Evolutionary conservation across 2,888 invertebrate species (phyloP).

Genomic region (Epirrita christyi): DNA sequence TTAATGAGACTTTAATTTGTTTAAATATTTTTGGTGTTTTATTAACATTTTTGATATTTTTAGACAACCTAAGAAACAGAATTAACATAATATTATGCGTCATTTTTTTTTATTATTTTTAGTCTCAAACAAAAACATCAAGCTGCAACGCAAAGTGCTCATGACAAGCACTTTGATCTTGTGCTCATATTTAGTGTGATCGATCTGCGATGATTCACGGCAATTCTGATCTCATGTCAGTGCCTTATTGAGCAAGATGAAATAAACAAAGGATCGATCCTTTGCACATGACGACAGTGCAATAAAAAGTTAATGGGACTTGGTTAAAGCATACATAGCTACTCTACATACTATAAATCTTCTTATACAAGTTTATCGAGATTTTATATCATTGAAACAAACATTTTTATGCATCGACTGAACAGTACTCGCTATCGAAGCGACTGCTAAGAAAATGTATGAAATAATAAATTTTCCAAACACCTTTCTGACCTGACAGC

Average conservation of each 20-base stretch:
- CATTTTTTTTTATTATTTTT: neutral
- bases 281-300: constrained; percentile 28
- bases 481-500: too few relatives aligned
- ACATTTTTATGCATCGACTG: too few relatives aligned
- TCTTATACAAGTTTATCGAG: neutral
- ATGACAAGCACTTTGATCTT: constrained; percentile 21
- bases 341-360: too few relatives aligned
- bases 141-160: constrained; percentile 5
- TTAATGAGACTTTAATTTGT: too few relatives aligned
- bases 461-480: too few relatives aligned
- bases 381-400: neutral
- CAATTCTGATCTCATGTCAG: constrained; percentile 36
- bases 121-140: constrained; percentile 4
- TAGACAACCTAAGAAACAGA: neutral
- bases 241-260: constrained; percentile 36
- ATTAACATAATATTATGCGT: neutral
- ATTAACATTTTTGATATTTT: too few relatives aligned
- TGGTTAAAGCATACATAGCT: constrained; percentile 13
- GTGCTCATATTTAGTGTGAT: constrained; percentile 30
- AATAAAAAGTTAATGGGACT: constrained; percentile 28
- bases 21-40: too few relatives aligned
- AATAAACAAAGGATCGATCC: constrained; percentile 36
- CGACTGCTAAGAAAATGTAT: too few relatives aligned
- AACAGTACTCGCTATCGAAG: too few relatives aligned
- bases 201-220: constrained; percentile 36